These are phyloP conservation scores for Drosophila serrata DNA, from an alignment of 1,140 invertebrate genomes.

Conservation along the genomic window DNA sequence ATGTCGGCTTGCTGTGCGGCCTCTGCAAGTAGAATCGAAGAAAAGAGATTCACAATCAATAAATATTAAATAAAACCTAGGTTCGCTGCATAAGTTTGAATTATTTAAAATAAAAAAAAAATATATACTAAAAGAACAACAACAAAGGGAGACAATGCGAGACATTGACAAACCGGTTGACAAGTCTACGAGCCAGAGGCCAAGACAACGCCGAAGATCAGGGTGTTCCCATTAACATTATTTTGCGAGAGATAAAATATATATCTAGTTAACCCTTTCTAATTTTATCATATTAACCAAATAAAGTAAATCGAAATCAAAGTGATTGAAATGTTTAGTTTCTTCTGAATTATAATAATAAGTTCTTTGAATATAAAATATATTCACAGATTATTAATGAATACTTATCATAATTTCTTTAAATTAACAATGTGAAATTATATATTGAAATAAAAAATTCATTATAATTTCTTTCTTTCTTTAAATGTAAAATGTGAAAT, in stretches of 20 bases:
- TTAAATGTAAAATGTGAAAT: no score
- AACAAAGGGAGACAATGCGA: slow-evolving; percentile 9
- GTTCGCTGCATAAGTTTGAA: slow-evolving; percentile 47
- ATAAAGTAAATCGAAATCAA: neutral
- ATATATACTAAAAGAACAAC: neutral
- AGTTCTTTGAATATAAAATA: no score
- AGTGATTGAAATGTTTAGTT: no score
- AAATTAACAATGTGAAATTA: no score
- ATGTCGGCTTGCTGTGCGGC: slow-evolving; percentile 50
- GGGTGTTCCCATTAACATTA: slow-evolving; percentile 38
- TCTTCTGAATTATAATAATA: no score
- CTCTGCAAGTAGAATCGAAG: slow-evolving; percentile 60
- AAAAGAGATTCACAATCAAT: slow-evolving; percentile 33
- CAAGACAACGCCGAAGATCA: slow-evolving; percentile 25
- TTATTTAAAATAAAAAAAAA: slow-evolving; percentile 14
- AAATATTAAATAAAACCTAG: slow-evolving; percentile 44
- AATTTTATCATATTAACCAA: no score
- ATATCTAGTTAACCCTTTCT: no score
- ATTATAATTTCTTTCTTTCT: no score
- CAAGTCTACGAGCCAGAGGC: slow-evolving; percentile 18
- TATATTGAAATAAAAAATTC: no score
- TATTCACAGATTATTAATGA: neutral
- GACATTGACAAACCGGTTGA: slow-evolving; percentile 54
- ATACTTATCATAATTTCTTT: no score
- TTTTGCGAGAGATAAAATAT: neutral